A percentile compares a stretch with the other conserved stretches of the same genome.
Conservation (phyloP, 2,113 vertebrate genomes). For the Phylloscopus whistleri region DNA sequence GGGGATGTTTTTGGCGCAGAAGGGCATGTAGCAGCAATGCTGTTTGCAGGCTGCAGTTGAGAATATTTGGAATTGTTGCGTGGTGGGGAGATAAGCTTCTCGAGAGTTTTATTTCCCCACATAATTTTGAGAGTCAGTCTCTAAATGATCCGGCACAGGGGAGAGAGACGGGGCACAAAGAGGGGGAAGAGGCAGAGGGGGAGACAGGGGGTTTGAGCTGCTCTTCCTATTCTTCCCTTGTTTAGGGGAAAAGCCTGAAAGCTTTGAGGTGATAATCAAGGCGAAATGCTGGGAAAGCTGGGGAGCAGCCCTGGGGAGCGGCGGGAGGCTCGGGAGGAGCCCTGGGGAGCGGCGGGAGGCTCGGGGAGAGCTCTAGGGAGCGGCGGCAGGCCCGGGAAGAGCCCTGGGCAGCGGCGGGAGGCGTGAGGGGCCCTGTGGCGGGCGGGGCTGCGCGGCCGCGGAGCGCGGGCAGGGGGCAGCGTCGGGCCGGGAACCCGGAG, state of each 20-base stretch:
- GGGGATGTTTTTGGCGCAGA: accelerated
- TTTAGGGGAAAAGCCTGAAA: too few species aligned
- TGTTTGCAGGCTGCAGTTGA: neutral
- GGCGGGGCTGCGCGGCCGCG: neutral
- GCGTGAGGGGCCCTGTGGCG: too few species aligned
- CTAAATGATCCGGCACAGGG: neutral
- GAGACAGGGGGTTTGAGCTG: neutral
- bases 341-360: neutral
- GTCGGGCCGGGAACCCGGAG: neutral
- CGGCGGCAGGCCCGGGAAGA: too few species aligned
- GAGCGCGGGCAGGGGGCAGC: neutral
- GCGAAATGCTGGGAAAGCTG: accelerated
- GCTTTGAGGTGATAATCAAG: accelerated
- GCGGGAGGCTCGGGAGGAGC: too few species aligned
- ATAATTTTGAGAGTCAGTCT: neutral
- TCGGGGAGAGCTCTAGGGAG: too few species aligned
- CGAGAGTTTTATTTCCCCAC: accelerated
- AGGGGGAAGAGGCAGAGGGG: too few species aligned
- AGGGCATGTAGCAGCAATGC: accelerated
- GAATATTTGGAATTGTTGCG: neutral
- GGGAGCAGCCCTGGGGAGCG: too few species aligned
- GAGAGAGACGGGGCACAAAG: neutral
- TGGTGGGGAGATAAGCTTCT: neutral
- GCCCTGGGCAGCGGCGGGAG: too few species aligned
- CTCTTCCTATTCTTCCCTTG: too few species aligned